Evolutionary conservation across 2,888 invertebrate genomes (phyloP).

Genomic region (Artemia sinica): DNA sequence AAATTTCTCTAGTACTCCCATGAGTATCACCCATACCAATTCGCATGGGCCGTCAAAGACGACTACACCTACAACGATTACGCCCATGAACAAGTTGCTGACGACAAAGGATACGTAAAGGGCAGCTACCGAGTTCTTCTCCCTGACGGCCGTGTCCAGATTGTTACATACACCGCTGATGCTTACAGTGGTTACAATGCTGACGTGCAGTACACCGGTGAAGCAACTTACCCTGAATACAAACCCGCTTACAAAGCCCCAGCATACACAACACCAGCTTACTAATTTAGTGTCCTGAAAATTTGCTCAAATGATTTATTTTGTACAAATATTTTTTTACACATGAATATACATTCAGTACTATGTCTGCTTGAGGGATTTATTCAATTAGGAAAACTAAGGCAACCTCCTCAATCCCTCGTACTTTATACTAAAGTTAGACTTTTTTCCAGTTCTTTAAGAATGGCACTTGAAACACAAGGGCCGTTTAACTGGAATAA

Average conservation of each 20-base stretch:
- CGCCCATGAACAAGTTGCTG: slow-evolving; percentile 4
- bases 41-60: slow-evolving; percentile 68
- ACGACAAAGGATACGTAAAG: slow-evolving; percentile 14
- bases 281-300: background rate
- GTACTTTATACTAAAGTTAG: too few species aligned
- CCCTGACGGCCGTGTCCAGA: slow-evolving; percentile 11
- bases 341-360: too few species aligned
- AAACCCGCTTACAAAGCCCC: slow-evolving; percentile 9
- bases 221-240: slow-evolving; percentile 10
- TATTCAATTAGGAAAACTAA: too few species aligned
- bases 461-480: too few species aligned
- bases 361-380: too few species aligned
- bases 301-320: too few species aligned
- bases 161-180: slow-evolving; percentile 10
- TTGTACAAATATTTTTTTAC: too few species aligned
- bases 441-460: too few species aligned
- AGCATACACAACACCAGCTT: background rate
- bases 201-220: background rate
- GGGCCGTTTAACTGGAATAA: too few species aligned
- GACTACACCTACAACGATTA: slow-evolving; percentile 46
- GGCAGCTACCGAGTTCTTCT: background rate
- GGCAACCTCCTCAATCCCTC: too few species aligned
- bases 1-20: background rate
- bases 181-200: slow-evolving; percentile 4
- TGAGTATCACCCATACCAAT: slow-evolving; percentile 29